Conservation (phyloP, 2,113 vertebrate genomes). For the Pseudopodoces humilis region DNA sequence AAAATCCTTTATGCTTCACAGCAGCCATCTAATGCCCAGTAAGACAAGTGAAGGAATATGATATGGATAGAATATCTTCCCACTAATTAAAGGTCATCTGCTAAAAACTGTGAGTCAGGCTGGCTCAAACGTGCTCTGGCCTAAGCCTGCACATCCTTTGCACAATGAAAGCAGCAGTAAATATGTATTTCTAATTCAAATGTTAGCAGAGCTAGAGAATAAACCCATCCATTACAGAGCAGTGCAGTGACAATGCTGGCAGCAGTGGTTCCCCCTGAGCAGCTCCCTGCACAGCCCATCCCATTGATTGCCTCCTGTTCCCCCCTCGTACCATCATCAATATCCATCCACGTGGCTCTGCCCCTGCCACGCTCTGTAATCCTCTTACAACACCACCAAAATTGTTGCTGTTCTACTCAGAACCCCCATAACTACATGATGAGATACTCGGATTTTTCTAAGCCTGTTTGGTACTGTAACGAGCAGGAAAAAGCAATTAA, state of each 20-base stretch:
- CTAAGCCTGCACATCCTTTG: neutral
- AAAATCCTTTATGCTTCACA: constrained; percentile 73
- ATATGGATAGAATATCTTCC: constrained; percentile 70
- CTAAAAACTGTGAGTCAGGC: constrained; percentile 41
- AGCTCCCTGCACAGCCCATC: neutral
- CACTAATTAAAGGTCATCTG: constrained; percentile 74
- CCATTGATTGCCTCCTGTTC: neutral
- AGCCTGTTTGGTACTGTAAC: constrained; percentile 15
- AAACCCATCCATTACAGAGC: neutral
- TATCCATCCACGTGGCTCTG: neutral
- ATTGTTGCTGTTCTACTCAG: neutral
- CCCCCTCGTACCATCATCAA: neutral
- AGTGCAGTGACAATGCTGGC: neutral
- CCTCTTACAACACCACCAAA: neutral
- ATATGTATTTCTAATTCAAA: neutral
- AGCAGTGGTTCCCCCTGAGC: neutral
- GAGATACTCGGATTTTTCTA: neutral
- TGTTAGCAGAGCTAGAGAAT: neutral
- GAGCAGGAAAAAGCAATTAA: constrained; percentile 65
- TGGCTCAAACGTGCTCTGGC: neutral
- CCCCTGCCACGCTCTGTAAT: neutral
- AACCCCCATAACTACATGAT: neutral
- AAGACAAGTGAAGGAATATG: constrained; percentile 72
- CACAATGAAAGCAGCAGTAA: neutral
- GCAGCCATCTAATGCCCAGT: constrained; percentile 70